These are phyloP conservation scores for Phrynocephalus vlangalii DNA, from an alignment of 2,797 vertebrate genomes.

Conservation along the genomic window DNA sequence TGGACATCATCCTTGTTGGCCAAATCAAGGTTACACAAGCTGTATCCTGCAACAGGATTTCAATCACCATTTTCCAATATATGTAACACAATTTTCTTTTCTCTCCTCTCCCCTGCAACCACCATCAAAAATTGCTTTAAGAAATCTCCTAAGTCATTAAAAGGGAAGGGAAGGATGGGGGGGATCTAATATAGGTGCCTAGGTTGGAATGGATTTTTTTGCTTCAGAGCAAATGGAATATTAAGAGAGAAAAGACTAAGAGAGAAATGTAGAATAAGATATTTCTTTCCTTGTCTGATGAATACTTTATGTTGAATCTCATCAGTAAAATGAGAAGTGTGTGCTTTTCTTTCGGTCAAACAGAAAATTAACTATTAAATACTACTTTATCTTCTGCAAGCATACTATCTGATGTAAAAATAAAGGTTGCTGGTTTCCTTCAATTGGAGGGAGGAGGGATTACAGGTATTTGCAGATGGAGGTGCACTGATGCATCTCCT, in stretches of 20 bases:
- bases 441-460: no score
- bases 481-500: not conserved
- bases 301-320: conserved; percentile 30
- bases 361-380: not conserved
- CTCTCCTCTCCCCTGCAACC: no score
- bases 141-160: no score
- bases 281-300: not conserved
- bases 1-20: no score
- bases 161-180: not conserved
- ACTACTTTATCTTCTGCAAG: not conserved
- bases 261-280: not conserved
- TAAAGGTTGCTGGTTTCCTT: not conserved
- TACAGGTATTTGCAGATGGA: not conserved
- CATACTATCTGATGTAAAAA: not conserved
- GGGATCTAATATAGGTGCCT: accelerated
- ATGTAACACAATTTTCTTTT: no score
- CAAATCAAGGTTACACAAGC: no score
- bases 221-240: not conserved
- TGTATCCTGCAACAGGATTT: no score
- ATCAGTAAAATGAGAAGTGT: not conserved
- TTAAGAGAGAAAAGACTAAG: not conserved
- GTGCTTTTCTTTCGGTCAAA: not conserved
- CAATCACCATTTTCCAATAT: no score
- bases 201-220: not conserved
- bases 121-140: no score